These are phyloP conservation scores for Melanotaenia parkinsoni DNA, from an alignment of 2,797 vertebrate species.

Conservation along the genomic window DNA sequence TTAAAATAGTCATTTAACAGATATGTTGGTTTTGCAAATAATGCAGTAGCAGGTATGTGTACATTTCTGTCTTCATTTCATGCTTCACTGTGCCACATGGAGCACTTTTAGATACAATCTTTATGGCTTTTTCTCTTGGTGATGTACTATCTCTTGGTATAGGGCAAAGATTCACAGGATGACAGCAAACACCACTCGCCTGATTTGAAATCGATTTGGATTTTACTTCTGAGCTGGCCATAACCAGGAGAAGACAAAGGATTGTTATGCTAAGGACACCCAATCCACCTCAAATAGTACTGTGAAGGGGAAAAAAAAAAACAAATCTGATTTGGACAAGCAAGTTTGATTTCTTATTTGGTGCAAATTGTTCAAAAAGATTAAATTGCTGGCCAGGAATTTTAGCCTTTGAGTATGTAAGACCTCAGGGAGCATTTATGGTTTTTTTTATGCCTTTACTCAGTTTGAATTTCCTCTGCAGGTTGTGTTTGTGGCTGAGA, in stretches of 20 bases:
- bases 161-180: conserved; percentile 28
- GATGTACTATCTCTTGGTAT: conserved; percentile 9
- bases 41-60: conserved; percentile 6
- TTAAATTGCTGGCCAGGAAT: neutral
- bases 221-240: conserved; percentile 17
- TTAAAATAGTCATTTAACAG: neutral
- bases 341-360: neutral
- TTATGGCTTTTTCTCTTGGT: conserved; percentile 6
- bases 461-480: neutral
- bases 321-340: neutral
- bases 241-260: conserved; percentile 1
- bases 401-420: neutral
- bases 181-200: conserved; percentile 1
- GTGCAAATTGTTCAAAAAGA: neutral
- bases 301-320: neutral
- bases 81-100: conserved; percentile 5
- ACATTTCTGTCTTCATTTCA: neutral
- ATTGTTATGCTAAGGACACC: neutral
- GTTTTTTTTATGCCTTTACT: neutral
- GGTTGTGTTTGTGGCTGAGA: neutral
- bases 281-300: neutral
- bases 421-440: neutral
- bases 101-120: conserved; percentile 1
- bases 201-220: conserved; percentile 25
- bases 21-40: conserved; percentile 15